These are phyloP conservation scores for Pseudomyrmex dendroicus DNA, from an alignment of 1,140 invertebrate genomes.

Conservation along the genomic window DNA sequence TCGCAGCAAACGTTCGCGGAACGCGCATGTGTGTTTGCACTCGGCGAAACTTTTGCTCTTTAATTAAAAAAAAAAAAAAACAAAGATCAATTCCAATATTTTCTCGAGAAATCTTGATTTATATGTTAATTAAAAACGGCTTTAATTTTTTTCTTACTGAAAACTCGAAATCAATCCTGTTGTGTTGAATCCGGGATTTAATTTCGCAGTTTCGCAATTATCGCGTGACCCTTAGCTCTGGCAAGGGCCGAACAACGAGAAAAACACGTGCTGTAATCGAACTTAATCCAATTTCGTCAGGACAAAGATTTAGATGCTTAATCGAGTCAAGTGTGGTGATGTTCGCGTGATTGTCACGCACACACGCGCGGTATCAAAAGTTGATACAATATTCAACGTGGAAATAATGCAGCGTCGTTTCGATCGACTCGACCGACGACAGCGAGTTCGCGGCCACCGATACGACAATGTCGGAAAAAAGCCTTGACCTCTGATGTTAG, in stretches of 20 bases:
- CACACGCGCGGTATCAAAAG: slow-evolving; percentile 23
- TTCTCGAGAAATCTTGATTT: too few species aligned
- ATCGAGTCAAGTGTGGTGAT: slow-evolving; percentile 41
- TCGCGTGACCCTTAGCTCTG: slow-evolving; percentile 13
- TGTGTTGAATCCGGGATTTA: neutral
- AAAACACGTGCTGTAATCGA: neutral
- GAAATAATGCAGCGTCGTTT: slow-evolving; percentile 18
- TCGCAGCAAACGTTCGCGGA: neutral
- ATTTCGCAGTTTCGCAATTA: neutral
- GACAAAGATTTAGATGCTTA: slow-evolving; percentile 26
- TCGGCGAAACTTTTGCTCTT: neutral
- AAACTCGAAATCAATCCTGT: too few species aligned
- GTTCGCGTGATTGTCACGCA: slow-evolving; percentile 14
- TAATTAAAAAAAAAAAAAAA: neutral
- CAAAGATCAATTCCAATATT: too few species aligned
- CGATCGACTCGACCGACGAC: slow-evolving; percentile 10
- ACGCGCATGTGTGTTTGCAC: neutral
- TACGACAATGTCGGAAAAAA: slow-evolving; percentile 13
- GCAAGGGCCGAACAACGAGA: neutral
- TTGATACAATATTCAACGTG: slow-evolving; percentile 22
- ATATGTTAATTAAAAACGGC: too few species aligned
- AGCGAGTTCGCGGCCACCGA: neutral
- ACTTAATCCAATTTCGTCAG: neutral
- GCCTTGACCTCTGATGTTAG: slow-evolving; percentile 17
- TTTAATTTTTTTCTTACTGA: too few species aligned